These are phyloP conservation scores for Drosophila albomicans DNA, from an alignment of 1,140 invertebrate species.

Conservation along the genomic window DNA sequence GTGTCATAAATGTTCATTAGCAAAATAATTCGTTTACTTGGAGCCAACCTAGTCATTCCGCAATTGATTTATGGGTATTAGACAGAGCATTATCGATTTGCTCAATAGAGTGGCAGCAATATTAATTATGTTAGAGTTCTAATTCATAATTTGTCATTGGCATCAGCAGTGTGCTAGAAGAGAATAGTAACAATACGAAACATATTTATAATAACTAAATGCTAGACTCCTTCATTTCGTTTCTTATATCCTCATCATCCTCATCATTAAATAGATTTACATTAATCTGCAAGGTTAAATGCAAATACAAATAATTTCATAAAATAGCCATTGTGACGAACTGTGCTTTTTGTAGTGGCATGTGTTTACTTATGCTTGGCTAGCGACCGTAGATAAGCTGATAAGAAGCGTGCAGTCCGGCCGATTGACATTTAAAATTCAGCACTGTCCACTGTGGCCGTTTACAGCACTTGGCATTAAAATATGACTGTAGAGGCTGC, in stretches of 20 bases:
- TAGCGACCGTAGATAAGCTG: constrained; percentile 69
- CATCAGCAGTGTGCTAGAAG: constrained; percentile 44
- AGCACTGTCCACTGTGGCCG: constrained; percentile 46
- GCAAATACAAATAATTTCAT: constrained; percentile 68
- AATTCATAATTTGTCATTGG: neutral
- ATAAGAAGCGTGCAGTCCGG: constrained; percentile 32
- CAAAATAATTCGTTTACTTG: neutral
- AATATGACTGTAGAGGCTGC: constrained; percentile 72
- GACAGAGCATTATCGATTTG: neutral
- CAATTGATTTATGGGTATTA: neutral
- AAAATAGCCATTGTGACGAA: constrained; percentile 43
- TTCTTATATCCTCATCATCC: too few relatives aligned
- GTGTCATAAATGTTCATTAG: neutral
- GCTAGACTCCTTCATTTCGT: too few relatives aligned
- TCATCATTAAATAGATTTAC: too few relatives aligned
- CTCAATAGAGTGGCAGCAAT: neutral
- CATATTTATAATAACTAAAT: too few relatives aligned
- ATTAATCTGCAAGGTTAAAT: constrained; percentile 39
- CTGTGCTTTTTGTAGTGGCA: constrained; percentile 4
- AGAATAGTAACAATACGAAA: too few relatives aligned
- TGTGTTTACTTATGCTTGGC: constrained; percentile 58
- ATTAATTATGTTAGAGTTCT: neutral
- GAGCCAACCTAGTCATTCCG: neutral
- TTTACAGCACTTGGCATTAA: constrained; percentile 58
- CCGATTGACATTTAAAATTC: constrained; percentile 80